phyloP scores from a whole-genome alignment of 2,113 vertebrate species.

The Cyphomyrus discorhynchus region DNA sequence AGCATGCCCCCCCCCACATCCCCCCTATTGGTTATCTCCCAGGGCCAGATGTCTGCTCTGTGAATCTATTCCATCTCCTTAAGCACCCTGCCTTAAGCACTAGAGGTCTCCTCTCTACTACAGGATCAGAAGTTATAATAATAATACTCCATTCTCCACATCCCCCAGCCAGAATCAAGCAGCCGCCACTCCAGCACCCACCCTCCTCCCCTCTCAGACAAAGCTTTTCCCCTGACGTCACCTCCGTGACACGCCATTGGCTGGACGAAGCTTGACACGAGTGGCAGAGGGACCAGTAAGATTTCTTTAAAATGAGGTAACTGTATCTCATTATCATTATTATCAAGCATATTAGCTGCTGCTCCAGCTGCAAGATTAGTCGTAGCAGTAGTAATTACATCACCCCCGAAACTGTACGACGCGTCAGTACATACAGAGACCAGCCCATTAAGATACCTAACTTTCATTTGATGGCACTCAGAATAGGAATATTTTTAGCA shows the following conservation, averaged over 20 bases:
- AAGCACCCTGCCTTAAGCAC: not conserved
- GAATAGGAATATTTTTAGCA: not conserved
- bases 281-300: not conserved
- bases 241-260: not conserved
- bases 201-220: not conserved
- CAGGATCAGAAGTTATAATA: not conserved
- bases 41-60: not conserved
- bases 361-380: not conserved
- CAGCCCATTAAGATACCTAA: not conserved
- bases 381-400: not conserved
- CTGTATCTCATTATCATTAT: not conserved
- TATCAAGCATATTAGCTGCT: not conserved
- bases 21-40: not conserved
- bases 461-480: not conserved
- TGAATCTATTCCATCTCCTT: not conserved
- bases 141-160: not conserved
- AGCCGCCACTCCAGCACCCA: not conserved
- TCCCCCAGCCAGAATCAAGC: not conserved
- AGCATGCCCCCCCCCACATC: not conserved
- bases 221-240: conserved; percentile 2
- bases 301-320: conserved; percentile 10
- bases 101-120: not conserved
- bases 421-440: not conserved
- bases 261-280: not conserved
- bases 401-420: not conserved